Evolutionary conservation across 2,113 vertebrate genomes (phyloP), one percentile per base, ranked within the genome.

Genomic region (Phrynosoma blainvillii): DNA sequence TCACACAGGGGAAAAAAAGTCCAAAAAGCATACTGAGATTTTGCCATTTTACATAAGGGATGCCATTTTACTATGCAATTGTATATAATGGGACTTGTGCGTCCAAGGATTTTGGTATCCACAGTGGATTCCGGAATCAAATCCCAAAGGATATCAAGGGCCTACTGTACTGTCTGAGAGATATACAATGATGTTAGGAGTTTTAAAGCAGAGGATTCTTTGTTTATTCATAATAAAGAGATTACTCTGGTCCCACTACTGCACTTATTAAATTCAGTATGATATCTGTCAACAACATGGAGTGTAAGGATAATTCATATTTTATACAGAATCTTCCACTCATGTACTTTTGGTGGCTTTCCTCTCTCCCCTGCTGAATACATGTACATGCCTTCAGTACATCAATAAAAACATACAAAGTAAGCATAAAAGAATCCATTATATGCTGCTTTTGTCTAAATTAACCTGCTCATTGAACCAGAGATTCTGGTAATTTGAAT

Each of bases 361-460:
- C 27, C 5, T 18, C 52, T 52, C 36, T 40, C 32, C 32, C 47
- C 66, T 14, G 25, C 65, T 30, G 1, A 42, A 40, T 14, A 16
- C 52, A 23, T n/a, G 56, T 5, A 59, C 71, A 84, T 71, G 27
- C 8, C 27, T n/a, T 62, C n/a, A 12, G 40, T 79, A 52, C 40
- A 14, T 1, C 12, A 25, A 8, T 78, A 54, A 84, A 86, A 79
- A 56, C 54, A 25, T 52, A 21, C n/a, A 82, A 56, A 86, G 7
- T 27, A 71, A 8, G 32, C 47, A 16, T 5, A 32, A 83, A 65
- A 27, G 16, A 14, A 59, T 10, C 81, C 13, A 54, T 25, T 70
- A 0, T 0, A 36, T 0, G 0, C 52, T 73, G n/a, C 20, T 76
- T 86, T 66, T 65, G 36, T 25, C 47, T 74, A n/a, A 82, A 66